phyloP scores from a whole-genome alignment of 2,797 vertebrate genomes.

The Molossus alvarezi region DNA sequence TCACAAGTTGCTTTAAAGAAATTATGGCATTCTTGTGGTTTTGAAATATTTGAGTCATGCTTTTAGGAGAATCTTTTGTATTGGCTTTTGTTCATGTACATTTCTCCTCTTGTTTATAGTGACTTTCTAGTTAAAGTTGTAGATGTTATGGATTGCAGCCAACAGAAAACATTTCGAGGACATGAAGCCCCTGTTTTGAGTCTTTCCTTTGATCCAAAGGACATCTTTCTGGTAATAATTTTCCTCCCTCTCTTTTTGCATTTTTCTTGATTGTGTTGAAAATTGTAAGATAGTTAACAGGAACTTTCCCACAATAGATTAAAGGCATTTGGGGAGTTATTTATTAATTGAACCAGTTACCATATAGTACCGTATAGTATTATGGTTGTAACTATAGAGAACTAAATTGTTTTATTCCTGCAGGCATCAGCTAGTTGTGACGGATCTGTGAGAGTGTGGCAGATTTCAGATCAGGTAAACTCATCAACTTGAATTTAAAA shows the following conservation, averaged over 20 bases:
- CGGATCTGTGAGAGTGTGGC: constrained; percentile 97
- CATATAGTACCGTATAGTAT: neutral
- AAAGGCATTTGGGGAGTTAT: neutral
- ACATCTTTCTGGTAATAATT: constrained; percentile 94
- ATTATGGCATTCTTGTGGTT: neutral
- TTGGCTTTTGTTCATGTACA: neutral
- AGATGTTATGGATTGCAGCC: constrained; percentile 95
- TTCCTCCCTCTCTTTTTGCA: neutral
- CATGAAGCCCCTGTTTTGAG: constrained; percentile 97
- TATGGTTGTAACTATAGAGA: constrained; percentile 54
- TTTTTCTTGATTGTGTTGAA: constrained; percentile 55
- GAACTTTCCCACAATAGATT: constrained; percentile 28
- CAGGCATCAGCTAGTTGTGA: constrained; percentile 98
- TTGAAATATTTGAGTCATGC: constrained; percentile 59
- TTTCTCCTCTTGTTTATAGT: constrained; percentile 88
- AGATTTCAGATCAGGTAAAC: constrained; percentile 95
- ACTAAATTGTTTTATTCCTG: constrained; percentile 70
- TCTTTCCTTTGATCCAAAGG: constrained; percentile 96
- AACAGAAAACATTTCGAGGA: constrained; percentile 96
- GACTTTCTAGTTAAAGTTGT: constrained; percentile 98
- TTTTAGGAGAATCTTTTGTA: constrained; percentile 58
- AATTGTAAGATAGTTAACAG: constrained; percentile 56
- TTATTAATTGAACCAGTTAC: constrained; percentile 16
- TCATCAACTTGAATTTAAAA: constrained; percentile 64
- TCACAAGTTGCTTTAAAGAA: constrained; percentile 62